Conservation (phyloP, 2,888 invertebrate genomes). For the Sicus ferrugineus region DNA sequence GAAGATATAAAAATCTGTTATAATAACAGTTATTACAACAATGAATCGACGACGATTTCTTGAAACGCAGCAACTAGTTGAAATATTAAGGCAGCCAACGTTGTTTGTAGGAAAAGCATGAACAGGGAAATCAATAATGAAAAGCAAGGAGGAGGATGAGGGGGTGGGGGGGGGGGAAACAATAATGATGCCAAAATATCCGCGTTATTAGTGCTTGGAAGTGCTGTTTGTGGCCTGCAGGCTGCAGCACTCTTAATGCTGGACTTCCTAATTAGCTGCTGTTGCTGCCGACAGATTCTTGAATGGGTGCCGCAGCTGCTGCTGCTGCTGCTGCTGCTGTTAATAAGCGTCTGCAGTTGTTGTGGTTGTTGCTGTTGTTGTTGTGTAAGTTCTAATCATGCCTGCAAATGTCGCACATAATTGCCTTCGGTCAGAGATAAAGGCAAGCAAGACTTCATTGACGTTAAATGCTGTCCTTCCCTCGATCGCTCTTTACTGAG, state of each 20-base stretch:
- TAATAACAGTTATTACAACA: too few relatives aligned
- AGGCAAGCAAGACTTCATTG: conserved; percentile 13
- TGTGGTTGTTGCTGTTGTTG: not conserved
- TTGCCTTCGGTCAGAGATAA: too few relatives aligned
- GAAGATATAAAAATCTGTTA: too few relatives aligned
- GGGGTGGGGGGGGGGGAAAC: not conserved
- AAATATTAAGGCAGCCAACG: too few relatives aligned
- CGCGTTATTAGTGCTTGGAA: not conserved
- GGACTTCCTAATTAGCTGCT: conserved; percentile 7
- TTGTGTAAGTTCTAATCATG: not conserved
- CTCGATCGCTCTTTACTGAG: not conserved
- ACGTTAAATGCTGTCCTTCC: conserved; percentile 1
- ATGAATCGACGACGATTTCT: too few relatives aligned
- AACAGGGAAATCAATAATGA: too few relatives aligned
- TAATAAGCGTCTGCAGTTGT: too few relatives aligned
- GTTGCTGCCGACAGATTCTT: not conserved
- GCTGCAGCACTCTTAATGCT: not conserved
- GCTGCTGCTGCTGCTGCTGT: not conserved
- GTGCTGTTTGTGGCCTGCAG: not conserved
- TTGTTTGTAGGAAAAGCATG: too few relatives aligned
- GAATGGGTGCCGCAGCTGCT: not conserved
- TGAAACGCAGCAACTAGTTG: too few relatives aligned
- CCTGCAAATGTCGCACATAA: too few relatives aligned
- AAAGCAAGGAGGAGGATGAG: not conserved
- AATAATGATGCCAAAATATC: conserved; percentile 6